A percentile compares a stretch with the other conserved stretches of the same genome.
These are phyloP conservation scores for Edolisoma coerulescens DNA, from an alignment of 2,113 vertebrate species.

Conservation along the genomic window DNA sequence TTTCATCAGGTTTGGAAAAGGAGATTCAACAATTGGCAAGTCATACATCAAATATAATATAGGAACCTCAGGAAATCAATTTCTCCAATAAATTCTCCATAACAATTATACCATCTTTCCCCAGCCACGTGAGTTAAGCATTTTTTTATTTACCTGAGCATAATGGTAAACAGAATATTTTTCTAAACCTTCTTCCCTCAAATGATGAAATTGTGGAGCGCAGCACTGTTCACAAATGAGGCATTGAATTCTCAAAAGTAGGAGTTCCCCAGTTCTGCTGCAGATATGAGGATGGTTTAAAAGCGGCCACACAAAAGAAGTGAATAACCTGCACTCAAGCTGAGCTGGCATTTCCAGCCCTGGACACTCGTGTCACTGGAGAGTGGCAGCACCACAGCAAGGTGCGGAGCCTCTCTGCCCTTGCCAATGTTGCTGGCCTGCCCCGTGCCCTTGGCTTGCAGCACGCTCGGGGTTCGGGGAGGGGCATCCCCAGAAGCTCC, in stretches of 20 bases:
- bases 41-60: not conserved
- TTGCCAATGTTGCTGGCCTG: fast-evolving
- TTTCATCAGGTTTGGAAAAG: not conserved
- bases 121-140: fast-evolving
- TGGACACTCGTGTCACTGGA: fast-evolving
- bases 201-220: too few species aligned
- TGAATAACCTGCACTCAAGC: not conserved
- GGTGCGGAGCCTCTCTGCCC: not conserved
- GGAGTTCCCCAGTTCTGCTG: not conserved
- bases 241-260: not conserved
- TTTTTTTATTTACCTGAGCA: not conserved
- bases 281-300: fast-evolving
- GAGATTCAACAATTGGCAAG: not conserved
- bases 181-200: not conserved
- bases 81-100: not conserved
- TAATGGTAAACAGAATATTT: not conserved
- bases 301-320: fast-evolving
- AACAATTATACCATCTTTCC: not conserved
- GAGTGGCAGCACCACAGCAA: not conserved
- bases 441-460: not conserved
- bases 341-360: not conserved
- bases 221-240: not conserved
- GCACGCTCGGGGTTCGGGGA: not conserved
- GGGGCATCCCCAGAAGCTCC: not conserved
- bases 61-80: not conserved